Conservation (phyloP, 2,888 invertebrate genomes). For the Drosophila putrida region DNA sequence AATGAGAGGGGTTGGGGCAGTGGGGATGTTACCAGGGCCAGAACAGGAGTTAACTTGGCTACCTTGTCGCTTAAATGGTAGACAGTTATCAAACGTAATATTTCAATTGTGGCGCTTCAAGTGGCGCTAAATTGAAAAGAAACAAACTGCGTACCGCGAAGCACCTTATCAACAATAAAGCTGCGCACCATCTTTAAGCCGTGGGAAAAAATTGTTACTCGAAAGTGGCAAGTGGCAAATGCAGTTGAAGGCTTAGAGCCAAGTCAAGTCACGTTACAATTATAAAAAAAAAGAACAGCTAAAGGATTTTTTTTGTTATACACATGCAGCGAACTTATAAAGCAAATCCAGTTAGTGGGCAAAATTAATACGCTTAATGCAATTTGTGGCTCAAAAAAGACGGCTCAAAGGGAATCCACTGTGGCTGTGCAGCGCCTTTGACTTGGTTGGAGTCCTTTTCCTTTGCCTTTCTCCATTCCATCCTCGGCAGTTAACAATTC, state of each 20-base stretch:
- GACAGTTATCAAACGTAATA: conserved; percentile 71
- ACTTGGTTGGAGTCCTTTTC: conserved; percentile 14
- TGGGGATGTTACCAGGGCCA: not conserved
- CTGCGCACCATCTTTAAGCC: conserved; percentile 24
- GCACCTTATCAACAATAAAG: conserved; percentile 38
- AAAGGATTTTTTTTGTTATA: not conserved
- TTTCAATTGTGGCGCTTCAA: conserved; percentile 62
- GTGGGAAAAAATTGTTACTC: not conserved
- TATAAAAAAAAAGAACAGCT: conserved; percentile 20
- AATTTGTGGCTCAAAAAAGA: conserved; percentile 63
- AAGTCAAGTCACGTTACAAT: conserved; percentile 22
- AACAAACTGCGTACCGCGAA: conserved; percentile 37
- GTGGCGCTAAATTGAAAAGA: conserved; percentile 61
- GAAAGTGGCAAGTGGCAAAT: conserved; percentile 1
- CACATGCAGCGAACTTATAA: conserved; percentile 23
- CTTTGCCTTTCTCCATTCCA: conserved; percentile 15
- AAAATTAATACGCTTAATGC: conserved; percentile 72
- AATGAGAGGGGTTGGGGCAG: not conserved
- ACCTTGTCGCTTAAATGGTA: conserved; percentile 51
- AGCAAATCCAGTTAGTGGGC: conserved; percentile 33
- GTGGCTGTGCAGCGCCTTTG: conserved; percentile 22
- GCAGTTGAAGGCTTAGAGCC: conserved; percentile 22
- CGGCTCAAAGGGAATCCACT: conserved; percentile 46
- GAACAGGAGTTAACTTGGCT: conserved; percentile 33
- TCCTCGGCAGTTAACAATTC: conserved; percentile 29